Evolutionary conservation across 2,797 vertebrate genomes (phyloP), one percentile per base, ranked within the genome.

Genomic region (Rhabdophis nuchalis): DNA sequence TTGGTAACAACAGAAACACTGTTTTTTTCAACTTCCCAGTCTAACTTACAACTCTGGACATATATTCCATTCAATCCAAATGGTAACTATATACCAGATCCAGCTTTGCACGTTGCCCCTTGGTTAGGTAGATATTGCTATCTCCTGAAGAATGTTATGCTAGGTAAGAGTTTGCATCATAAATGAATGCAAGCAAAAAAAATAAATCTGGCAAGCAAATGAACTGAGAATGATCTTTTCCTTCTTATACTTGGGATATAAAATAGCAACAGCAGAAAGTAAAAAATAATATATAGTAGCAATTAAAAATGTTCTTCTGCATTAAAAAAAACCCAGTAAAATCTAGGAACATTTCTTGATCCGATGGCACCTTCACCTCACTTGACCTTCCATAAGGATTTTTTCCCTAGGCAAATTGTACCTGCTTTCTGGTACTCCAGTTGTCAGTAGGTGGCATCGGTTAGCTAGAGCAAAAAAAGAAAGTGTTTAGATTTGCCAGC

Each of bases 401-500:
- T 68, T 87, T 14, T n/a, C 18, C 5, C 41, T n/a, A 68, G 32
- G 41, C 11, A 77, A 87, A 52, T 57, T 20, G 29, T 41, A 29
- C 41, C 52, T 61, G 46, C 5, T 87, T 52, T 58, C 18, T 89
- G n/a, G 23, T 29, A 58, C 60, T 53, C 87, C 87, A 32, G 90
- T 29, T 23, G 92, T 95, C 97, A 96, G 96, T 93, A 97, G 96
- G 93, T 96, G 97, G 96, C 96, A 96, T 96, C 95, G 95, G 90
- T 96, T 90, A 91, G 91, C 94, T 93, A 93, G 29, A 88, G 32
- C 58, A 13, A 90, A 85, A 88, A 88, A 85, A 18, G 29, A 46
- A 58, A 56, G 23, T 91, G 14, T 60, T 58, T 58, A 32, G 58
- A 32, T 60, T 88, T 88, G 86, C 86, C 68, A 68, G 50, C 16